Percentiles rank a stretch among this genome's conserved stretches.
Conservation (phyloP, 2,797 vertebrate genomes). For the Hafferia zeledoni region DNA sequence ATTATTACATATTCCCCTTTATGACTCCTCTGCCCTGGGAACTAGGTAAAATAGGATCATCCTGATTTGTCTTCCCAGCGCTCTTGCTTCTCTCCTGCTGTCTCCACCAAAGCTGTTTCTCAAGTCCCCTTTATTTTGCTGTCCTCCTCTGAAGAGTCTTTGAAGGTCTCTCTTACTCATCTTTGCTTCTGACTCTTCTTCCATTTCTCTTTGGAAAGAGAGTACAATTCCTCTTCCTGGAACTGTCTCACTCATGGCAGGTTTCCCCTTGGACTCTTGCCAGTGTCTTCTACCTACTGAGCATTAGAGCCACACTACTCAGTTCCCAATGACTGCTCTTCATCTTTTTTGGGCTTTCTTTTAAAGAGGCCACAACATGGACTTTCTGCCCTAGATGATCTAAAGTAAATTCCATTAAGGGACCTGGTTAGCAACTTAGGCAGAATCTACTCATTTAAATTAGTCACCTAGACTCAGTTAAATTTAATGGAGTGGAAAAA, state of each 20-base stretch:
- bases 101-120: neutral
- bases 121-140: neutral
- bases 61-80: neutral
- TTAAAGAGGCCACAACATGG: neutral
- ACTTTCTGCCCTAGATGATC: neutral
- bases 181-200: neutral
- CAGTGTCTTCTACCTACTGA: neutral
- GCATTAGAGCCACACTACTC: neutral
- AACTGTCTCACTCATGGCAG: neutral
- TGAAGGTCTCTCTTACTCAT: neutral
- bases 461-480: slow-evolving; percentile 12
- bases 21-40: neutral
- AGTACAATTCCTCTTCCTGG: neutral
- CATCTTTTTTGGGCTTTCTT: neutral
- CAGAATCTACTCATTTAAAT: neutral
- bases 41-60: neutral
- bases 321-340: neutral
- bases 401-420: neutral
- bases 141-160: neutral
- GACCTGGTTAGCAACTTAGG: neutral
- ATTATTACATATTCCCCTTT: neutral
- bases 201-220: neutral
- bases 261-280: neutral
- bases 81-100: neutral
- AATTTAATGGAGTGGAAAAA: neutral